A percentile compares a stretch with the other conserved stretches of the same genome.
Conservation (phyloP, 2,888 invertebrate species). For the Metopia argyrocephala region DNA sequence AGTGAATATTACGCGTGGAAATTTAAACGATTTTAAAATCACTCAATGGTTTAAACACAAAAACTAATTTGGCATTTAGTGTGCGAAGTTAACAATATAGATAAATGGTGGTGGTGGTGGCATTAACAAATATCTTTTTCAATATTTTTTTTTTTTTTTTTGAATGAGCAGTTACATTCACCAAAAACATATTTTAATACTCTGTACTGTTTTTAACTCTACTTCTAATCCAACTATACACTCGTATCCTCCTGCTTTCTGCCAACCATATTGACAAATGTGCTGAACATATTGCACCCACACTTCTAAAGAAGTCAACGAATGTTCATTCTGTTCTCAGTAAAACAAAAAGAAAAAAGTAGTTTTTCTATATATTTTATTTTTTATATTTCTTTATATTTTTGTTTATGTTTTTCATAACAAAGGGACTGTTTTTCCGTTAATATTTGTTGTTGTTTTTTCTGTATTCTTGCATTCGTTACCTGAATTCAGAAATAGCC, state of each 20-base stretch:
- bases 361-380: neutral
- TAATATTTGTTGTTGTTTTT: neutral
- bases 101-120: too few species aligned
- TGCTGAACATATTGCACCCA: slow-evolving; percentile 59
- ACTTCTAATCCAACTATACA: neutral
- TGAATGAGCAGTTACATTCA: too few species aligned
- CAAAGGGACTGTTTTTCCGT: neutral
- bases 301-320: slow-evolving; percentile 29
- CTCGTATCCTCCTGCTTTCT: neutral
- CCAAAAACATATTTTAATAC: too few species aligned
- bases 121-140: too few species aligned
- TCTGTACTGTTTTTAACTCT: too few species aligned
- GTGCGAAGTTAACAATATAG: too few species aligned
- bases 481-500: slow-evolving; percentile 18
- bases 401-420: neutral
- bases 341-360: slow-evolving; percentile 41
- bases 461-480: slow-evolving; percentile 16
- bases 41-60: too few species aligned
- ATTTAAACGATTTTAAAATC: too few species aligned
- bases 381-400: neutral
- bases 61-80: too few species aligned
- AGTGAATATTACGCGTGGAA: too few species aligned
- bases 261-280: slow-evolving; percentile 4
- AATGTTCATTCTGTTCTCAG: slow-evolving; percentile 22
- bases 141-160: too few species aligned